Conservation (phyloP, 2,888 invertebrate genomes). For the Drosophila multiciliata region DNA sequence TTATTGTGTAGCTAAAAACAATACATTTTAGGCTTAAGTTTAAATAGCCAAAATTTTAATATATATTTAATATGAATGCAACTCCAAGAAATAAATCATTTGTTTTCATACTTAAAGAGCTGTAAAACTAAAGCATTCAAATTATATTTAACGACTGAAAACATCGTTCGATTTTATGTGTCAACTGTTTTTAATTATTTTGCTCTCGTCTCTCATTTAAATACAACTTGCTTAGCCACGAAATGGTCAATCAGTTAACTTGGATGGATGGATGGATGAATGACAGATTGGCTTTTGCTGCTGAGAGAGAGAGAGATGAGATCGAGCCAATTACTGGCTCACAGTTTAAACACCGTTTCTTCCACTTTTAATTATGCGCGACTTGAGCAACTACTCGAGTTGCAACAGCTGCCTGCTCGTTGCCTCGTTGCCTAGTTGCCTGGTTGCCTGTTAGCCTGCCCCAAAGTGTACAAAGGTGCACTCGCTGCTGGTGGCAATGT, state of each 20-base stretch:
- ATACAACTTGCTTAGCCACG: background rate
- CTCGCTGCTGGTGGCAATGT: constrained; percentile 61
- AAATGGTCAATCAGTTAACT: constrained; percentile 1
- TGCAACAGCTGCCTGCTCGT: constrained; percentile 36
- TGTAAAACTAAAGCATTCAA: background rate
- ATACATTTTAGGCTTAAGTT: background rate
- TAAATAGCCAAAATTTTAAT: background rate
- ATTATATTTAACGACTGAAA: background rate
- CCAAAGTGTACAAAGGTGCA: constrained; percentile 11
- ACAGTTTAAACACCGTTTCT: constrained; percentile 40
- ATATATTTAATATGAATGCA: background rate
- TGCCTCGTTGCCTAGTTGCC: constrained; percentile 7
- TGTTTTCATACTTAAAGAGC: background rate
- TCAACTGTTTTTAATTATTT: background rate
- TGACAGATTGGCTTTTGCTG: constrained; percentile 30
- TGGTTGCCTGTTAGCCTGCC: background rate
- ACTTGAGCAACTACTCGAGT: constrained; percentile 46
- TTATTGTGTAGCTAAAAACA: background rate
- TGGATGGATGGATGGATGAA: background rate
- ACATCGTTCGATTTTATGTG: background rate
- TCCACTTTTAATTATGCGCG: constrained; percentile 71
- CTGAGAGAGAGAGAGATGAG: constrained; percentile 39
- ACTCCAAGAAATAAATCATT: background rate
- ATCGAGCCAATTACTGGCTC: constrained; percentile 52
- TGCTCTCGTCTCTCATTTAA: background rate